A percentile compares a stretch with the other conserved stretches of the same genome.
Conservation (phyloP, 1,140 invertebrate genomes). For the Megathymus violae region DNA sequence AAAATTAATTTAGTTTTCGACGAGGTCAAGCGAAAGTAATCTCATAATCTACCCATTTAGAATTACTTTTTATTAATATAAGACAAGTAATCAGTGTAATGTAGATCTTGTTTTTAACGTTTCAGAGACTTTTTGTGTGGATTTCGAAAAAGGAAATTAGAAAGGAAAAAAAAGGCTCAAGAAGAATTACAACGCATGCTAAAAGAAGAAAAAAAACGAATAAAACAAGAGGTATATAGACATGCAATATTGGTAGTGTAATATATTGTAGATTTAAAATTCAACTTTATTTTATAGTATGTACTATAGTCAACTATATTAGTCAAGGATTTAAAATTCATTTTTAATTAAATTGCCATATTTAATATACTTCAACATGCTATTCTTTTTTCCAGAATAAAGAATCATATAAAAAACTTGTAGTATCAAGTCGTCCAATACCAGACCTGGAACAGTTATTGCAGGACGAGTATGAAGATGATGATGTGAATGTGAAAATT, state of each 20-base stretch:
- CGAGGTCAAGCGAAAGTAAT: conserved; percentile 77
- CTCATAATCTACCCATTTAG: neutral
- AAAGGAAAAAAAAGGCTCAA: conserved; percentile 88
- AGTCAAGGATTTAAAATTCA: no score
- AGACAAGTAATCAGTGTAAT: no score
- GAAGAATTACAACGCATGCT: conserved; percentile 87
- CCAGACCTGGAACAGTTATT: conserved; percentile 88
- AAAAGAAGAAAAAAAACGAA: conserved; percentile 89
- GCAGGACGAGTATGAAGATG: conserved; percentile 87
- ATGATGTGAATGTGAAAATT: conserved; percentile 90
- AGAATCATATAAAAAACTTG: conserved; percentile 86
- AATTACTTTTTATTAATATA: conserved; percentile 27
- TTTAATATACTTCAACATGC: conserved; percentile 24
- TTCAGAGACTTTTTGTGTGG: conserved; percentile 88
- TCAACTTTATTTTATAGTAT: no score
- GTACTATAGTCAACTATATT: no score
- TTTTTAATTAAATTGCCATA: conserved; percentile 10
- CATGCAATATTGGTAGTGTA: no score
- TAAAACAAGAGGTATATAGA: conserved; percentile 88
- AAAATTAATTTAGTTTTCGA: conserved; percentile 80
- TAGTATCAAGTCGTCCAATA: conserved; percentile 86
- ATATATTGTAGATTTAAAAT: no score
- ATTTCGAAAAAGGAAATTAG: conserved; percentile 90
- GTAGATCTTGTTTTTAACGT: conserved; percentile 26
- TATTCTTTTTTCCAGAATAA: conserved; percentile 85